Percentiles rank a stretch among this genome's conserved stretches.
Evolutionary conservation across 92 coral and sea anemone species (phyloP).

Genomic region (Bergia puertoricense): DNA sequence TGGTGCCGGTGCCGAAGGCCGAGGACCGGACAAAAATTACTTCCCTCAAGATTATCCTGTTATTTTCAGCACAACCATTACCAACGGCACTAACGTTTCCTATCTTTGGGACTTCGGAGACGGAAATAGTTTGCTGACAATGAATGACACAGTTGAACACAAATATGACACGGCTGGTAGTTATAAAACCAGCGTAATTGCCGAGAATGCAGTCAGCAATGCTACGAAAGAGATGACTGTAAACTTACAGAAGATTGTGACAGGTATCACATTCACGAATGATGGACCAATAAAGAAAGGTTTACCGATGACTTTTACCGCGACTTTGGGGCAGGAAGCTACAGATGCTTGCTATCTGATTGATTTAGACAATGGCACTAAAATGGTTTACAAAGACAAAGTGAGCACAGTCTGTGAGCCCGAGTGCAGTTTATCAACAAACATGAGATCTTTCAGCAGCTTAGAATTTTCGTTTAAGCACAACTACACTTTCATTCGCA

Average conservation of each 20-base stretch:
- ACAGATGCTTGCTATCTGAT: slow-evolving; percentile 66
- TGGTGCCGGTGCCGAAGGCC: slow-evolving; percentile 71
- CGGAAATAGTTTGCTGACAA: slow-evolving; percentile 34
- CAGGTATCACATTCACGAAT: slow-evolving; percentile 50
- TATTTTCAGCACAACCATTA: slow-evolving; percentile 46
- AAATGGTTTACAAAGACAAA: slow-evolving; percentile 49
- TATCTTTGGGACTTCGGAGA: slow-evolving; percentile 75
- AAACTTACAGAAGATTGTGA: slow-evolving; percentile 47
- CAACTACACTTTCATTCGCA: slow-evolving; percentile 34
- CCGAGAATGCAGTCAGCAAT: slow-evolving; percentile 64
- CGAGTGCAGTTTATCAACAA: slow-evolving; percentile 28
- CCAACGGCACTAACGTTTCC: slow-evolving; percentile 85
- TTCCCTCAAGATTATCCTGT: slow-evolving; percentile 76
- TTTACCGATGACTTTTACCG: slow-evolving; percentile 47
- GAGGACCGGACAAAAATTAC: slow-evolving; percentile 53
- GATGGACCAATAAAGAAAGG: slow-evolving; percentile 59
- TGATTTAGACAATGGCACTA: slow-evolving; percentile 60
- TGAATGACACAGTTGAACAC: slow-evolving; percentile 50
- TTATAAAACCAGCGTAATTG: slow-evolving; percentile 42
- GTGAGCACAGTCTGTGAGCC: slow-evolving; percentile 45
- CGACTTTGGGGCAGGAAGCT: slow-evolving; percentile 57
- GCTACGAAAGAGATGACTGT: neutral
- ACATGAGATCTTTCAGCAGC: slow-evolving; percentile 22
- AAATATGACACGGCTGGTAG: slow-evolving; percentile 40
- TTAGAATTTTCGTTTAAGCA: slow-evolving; percentile 32